A percentile compares a stretch with the other conserved stretches of the same genome.
These are phyloP conservation scores for Plutella xylostella DNA, from an alignment of 2,888 invertebrate genomes.

Conservation along the genomic window DNA sequence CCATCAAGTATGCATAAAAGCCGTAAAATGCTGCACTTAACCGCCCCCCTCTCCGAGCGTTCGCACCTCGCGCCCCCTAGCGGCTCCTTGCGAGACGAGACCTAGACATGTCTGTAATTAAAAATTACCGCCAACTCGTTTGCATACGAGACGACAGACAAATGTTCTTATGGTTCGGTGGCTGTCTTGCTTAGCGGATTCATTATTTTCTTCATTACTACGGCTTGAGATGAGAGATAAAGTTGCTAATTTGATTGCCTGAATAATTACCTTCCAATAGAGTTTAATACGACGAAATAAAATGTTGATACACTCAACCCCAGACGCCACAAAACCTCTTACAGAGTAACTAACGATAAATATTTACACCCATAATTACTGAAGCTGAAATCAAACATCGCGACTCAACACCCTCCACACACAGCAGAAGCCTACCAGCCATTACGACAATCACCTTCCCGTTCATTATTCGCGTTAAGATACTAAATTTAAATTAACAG, in stretches of 20 bases:
- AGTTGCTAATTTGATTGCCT: no score
- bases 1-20: constrained; percentile 71
- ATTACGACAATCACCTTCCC: constrained; percentile 65
- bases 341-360: no score
- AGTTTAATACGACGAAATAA: no score
- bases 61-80: constrained; percentile 41
- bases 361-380: neutral
- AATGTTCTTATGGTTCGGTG: constrained; percentile 8
- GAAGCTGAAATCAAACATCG: constrained; percentile 2
- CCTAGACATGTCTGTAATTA: constrained; percentile 62
- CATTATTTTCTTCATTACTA: no score
- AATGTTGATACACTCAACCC: no score
- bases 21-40: constrained; percentile 69
- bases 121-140: constrained; percentile 57
- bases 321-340: no score
- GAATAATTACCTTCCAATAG: neutral
- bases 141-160: constrained; percentile 33
- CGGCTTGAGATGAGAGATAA: no score
- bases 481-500: constrained; percentile 69
- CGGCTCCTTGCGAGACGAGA: constrained; percentile 29
- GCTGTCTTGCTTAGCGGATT: no score
- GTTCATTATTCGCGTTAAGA: constrained; percentile 64
- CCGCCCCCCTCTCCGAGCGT: constrained; percentile 47
- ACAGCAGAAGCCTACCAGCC: constrained; percentile 47
- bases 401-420: no score